Conservation (phyloP, 1,140 invertebrate genomes). For the Drosophila pectinifera region DNA sequence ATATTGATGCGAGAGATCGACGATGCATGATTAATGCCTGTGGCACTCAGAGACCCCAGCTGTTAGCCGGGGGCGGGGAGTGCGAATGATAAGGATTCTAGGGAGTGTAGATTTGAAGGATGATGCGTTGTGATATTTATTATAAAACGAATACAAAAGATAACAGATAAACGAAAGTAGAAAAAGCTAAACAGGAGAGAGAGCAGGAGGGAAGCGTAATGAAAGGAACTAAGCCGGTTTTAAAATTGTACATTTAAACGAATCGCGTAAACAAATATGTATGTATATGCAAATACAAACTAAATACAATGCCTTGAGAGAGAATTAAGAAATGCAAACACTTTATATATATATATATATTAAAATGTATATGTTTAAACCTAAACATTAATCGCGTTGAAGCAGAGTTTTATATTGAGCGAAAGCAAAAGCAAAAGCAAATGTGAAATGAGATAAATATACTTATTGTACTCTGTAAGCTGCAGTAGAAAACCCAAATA, state of each 20-base stretch:
- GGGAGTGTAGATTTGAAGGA: slow-evolving; percentile 57
- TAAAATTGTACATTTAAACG: slow-evolving; percentile 81
- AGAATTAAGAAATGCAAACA: slow-evolving; percentile 73
- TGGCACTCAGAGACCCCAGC: slow-evolving; percentile 14
- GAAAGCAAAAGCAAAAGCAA: slow-evolving; percentile 50
- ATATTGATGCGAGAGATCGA: slow-evolving; percentile 57
- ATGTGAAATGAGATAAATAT: slow-evolving; percentile 52
- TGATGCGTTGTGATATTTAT: slow-evolving; percentile 85
- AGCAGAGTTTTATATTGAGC: slow-evolving; percentile 52
- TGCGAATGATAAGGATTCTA: slow-evolving; percentile 41
- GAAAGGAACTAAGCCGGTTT: slow-evolving; percentile 81
- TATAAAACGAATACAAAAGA: slow-evolving; percentile 70
- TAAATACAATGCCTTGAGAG: slow-evolving; percentile 76
- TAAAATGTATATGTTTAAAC: slow-evolving; percentile 55
- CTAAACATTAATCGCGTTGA: slow-evolving; percentile 50
- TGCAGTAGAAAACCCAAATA: slow-evolving; percentile 78
- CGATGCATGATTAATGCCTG: slow-evolving; percentile 50
- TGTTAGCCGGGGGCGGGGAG: slow-evolving; percentile 1
- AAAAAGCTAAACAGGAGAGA: slow-evolving; percentile 41
- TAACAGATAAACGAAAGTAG: slow-evolving; percentile 47
- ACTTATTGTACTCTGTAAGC: slow-evolving; percentile 62
- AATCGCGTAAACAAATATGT: slow-evolving; percentile 41
- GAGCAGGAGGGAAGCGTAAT: slow-evolving; percentile 61
- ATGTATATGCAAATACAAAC: slow-evolving; percentile 53
- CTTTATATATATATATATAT: slow-evolving; percentile 55